Evolutionary conservation across 2,113 vertebrate species (phyloP), one percentile per base, ranked within the genome.

Genomic region (Charadrius vociferus): DNA sequence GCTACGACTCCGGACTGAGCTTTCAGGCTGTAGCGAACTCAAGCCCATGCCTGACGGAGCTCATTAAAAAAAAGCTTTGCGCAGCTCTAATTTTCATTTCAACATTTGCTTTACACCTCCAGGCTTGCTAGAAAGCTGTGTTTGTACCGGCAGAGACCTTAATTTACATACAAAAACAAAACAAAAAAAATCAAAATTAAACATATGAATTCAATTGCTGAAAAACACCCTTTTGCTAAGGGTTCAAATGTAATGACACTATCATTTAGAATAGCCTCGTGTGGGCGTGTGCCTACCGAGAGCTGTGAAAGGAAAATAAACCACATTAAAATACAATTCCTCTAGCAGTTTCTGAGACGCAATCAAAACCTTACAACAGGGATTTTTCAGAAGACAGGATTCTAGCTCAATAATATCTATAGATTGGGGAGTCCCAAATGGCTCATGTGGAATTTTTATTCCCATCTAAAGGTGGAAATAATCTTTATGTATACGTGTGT

Each of bases 121-220:
- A 84, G 96, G 88, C 79, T 94, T 84, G 94, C 79, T 90, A 94
- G 93, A 88, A 90, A 95, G 73, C 58, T 79, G 68, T 86, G 83
- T 96, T 96, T 93, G 82, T 91, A 94, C 71, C 37, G 0, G 66
- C 65, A 88, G 75, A 93, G 80, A 91, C 89, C 77, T 78, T 92
- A 80, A 97, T 97, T 93, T 97, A 84, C 96, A 81, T 81, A 96
- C 74, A 89, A 75, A 86, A 94, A 86, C 37, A 88, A 93, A 94
- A 87, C 61, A 93, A 83, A 59, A 93, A 34, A 59, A 91, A 91
- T 59, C 62, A 88, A 92, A 95, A 89, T 91, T 92, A 90, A 96
- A 94, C 86, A 94, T 72, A 82, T 19, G 45, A 86, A 93, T 86
- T 88, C 80, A 62, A 82, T 58, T 94, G 80, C 91, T 30, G 15